Base-by-base conservation (phyloP, 2,888 invertebrate species). In the Orthonevra nobilis region DNA sequence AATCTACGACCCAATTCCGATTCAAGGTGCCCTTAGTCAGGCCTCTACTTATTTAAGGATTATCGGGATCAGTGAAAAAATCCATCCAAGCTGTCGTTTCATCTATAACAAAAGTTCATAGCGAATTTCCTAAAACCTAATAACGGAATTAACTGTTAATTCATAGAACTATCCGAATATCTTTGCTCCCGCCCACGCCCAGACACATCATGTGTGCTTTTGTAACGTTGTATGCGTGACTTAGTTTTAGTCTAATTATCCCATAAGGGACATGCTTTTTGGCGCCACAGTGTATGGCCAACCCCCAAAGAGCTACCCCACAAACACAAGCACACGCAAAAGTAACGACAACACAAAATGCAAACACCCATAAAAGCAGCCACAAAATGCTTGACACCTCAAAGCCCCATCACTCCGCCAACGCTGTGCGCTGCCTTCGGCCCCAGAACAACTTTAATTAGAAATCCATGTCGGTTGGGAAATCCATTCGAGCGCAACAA, bases 391-490 rank as follows among this genome's bases (percentile, higher is more conserved):
- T 46, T 66, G 48, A 60, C 73, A 72, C 66, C 72, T 66, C 48
- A 44, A 40, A 32, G 15, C 40, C 73, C 15, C 58, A 64, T 36
- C 32, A n/a, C n/a, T n/a, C n/a, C n/a, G n/a, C n/a, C n/a, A n/a
- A n/a, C n/a, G n/a, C n/a, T n/a, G n/a, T n/a, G n/a, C n/a, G n/a
- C n/a, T n/a, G n/a, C n/a, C n/a, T n/a, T n/a, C n/a, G n/a, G n/a
- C n/a, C n/a, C 42, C 28, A 19, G 48, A 66, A 44, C 40, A 66
- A 61, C 46, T 79, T 79, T 66, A 79, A 79, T 79, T 79, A 79
- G 66, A 68, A 77, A 77, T 60, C 72, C 72, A 72, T 60, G 77
- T 64, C 52, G 52, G 20, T 20, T 58, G 52, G 50, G 54, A 46
- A 42, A 52, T 36, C 32, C 36, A 44, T 30, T 32, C 30, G 38